Evolutionary conservation across 1,140 invertebrate genomes (phyloP).

Genomic region (Drosophila nasuta): DNA sequence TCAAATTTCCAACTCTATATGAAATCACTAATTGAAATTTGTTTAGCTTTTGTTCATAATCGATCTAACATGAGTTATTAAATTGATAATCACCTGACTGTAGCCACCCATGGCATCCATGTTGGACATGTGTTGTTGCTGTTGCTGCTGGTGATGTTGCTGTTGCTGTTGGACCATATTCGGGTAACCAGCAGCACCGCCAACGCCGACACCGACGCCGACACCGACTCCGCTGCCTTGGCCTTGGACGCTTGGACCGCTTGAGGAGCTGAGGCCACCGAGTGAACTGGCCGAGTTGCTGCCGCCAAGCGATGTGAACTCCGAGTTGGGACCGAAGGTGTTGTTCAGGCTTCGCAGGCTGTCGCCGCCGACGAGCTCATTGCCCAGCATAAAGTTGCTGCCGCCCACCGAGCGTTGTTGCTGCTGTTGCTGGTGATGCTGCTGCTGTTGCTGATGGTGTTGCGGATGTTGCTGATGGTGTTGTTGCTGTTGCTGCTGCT

Average conservation of each 20-base stretch:
- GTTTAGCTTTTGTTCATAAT: too few species aligned
- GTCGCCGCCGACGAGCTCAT: conserved; percentile 77
- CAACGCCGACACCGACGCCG: conserved; percentile 4
- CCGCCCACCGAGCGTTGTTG: conserved; percentile 57
- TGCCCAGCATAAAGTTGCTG: conserved; percentile 76
- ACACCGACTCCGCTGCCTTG: conserved; percentile 29
- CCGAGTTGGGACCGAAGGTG: conserved; percentile 81
- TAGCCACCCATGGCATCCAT: conserved; percentile 84
- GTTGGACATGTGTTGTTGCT: conserved; percentile 68
- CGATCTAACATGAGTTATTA: too few species aligned
- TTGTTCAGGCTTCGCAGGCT: conserved; percentile 82
- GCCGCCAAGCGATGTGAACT: conserved; percentile 72
- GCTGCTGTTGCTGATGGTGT: conserved; percentile 60
- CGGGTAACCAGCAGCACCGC: conserved; percentile 46
- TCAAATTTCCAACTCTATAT: too few species aligned
- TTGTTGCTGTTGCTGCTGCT: conserved; percentile 52
- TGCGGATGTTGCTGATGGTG: conserved; percentile 47
- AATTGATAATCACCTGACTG: conserved; percentile 67
- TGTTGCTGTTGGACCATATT: conserved; percentile 63
- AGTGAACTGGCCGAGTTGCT: conserved; percentile 52
- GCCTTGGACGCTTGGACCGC: conserved; percentile 42
- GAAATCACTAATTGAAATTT: too few species aligned
- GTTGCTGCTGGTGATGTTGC: conserved; percentile 62
- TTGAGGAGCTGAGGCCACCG: conserved; percentile 64
- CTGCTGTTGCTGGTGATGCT: conserved; percentile 52